A percentile compares a stretch with the other conserved stretches of the same genome.
Evolutionary conservation across 1,140 invertebrate genomes (phyloP).

Genomic region (Heliconius nattereri): DNA sequence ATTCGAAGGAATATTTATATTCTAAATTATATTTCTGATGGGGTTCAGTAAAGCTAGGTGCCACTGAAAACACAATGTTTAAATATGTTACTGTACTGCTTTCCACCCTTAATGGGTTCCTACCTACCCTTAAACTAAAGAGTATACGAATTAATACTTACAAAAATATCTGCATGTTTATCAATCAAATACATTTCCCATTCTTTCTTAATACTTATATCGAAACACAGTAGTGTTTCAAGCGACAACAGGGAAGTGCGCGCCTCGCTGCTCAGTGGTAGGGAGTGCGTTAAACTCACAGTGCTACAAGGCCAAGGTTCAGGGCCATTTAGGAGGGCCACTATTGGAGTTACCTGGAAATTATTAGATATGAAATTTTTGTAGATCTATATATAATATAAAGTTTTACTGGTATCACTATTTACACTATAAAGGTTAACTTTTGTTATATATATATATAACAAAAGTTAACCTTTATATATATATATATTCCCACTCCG

Average conservation of each 20-base stretch:
- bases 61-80: too few relatives aligned
- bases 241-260: slow-evolving; percentile 49
- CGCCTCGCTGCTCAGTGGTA: slow-evolving; percentile 48
- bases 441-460: too few relatives aligned
- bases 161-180: slow-evolving; percentile 51
- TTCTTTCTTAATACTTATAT: slow-evolving; percentile 53
- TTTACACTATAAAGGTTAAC: too few relatives aligned
- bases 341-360: slow-evolving; percentile 59
- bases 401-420: too few relatives aligned
- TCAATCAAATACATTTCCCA: slow-evolving; percentile 60
- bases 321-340: slow-evolving; percentile 53
- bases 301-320: slow-evolving; percentile 71
- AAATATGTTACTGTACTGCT: too few relatives aligned
- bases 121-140: too few relatives aligned
- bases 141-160: slow-evolving; percentile 48
- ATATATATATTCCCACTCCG: too few relatives aligned
- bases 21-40: too few relatives aligned
- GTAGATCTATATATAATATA: background rate
- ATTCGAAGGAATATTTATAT: too few relatives aligned
- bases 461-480: too few relatives aligned
- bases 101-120: too few relatives aligned
- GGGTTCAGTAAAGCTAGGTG: too few relatives aligned
- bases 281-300: slow-evolving; percentile 48
- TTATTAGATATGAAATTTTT: background rate
- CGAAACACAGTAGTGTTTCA: slow-evolving; percentile 62